Evolutionary conservation across 2,888 invertebrate species (phyloP), one percentile per base, ranked within the genome.

Genomic region (Harpalus rubripes): DNA sequence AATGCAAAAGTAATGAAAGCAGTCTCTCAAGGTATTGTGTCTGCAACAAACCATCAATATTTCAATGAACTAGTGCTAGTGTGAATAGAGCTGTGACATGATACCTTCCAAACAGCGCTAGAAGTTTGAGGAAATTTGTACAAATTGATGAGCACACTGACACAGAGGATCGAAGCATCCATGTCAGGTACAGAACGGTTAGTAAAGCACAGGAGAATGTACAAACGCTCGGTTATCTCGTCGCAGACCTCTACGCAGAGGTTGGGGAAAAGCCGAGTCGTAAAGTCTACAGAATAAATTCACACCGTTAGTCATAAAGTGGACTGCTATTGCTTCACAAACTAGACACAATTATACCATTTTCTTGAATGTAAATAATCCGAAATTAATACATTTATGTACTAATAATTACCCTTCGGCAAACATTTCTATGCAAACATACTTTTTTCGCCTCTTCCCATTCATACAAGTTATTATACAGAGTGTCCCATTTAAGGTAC

Each of bases 61-160:
- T 52, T 52, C 12, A 52, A 12, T 12, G 10, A 52, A 8, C 44
- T 52, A 52, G 5, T 3, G 44, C 44, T 52, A 52, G 12, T 52
- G 44, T 6, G 44, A 61, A 32, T 59, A 65, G 10, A 61, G n/a
- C 32, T 32, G 32, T 32, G 32, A 32, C 32, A 32, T 74, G 7
- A 91, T 88, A 94, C 93, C 89, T 92, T 92, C 90, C 95, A 95
- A 84, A 94, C 93, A 87, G 93, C 93, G 0, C 92, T 92, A 8
- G 93, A 94, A 0, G 95, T 95, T 76, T 92, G 90, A 79, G 91
- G 91, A 87, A 94, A 95, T 85, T 95, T 93, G 10, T 94, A 93
- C 86, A 96, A 90, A 88, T 95, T 96, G 63, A 95, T 93, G 44
- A 96, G 92, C 63, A 95, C 93, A 16, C 92, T 92, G 4, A 93